Evolutionary conservation across 2,113 vertebrate genomes (phyloP).

Genomic region (Zonotrichia leucophrys): DNA sequence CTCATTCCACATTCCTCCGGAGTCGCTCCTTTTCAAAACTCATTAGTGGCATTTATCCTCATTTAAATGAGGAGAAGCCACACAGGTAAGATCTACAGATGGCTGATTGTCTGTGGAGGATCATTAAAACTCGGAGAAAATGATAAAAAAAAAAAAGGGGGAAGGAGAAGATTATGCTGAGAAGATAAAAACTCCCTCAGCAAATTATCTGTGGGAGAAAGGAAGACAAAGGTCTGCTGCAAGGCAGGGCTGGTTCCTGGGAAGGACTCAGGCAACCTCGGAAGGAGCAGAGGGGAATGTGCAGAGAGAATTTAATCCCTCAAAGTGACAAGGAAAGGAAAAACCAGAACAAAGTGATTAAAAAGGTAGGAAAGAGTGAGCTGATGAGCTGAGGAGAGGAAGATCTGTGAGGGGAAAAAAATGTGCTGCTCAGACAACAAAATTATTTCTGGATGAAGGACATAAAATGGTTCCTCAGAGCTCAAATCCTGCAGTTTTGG

Average conservation of each 20-base stretch:
- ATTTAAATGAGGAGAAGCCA: slow-evolving; percentile 51
- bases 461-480: background rate
- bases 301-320: background rate
- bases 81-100: slow-evolving; percentile 50
- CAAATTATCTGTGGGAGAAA: background rate
- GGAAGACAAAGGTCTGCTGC: background rate
- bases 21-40: slow-evolving; percentile 41
- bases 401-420: background rate
- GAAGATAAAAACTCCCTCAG: background rate
- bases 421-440: background rate
- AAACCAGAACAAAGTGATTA: background rate
- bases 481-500: background rate
- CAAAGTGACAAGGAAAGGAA: background rate
- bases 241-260: background rate
- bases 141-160: background rate
- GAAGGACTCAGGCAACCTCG: background rate
- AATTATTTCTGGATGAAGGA: background rate
- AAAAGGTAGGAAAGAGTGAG: background rate
- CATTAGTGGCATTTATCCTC: slow-evolving; percentile 60
- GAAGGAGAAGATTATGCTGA: background rate
- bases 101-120: slow-evolving; percentile 44
- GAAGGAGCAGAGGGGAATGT: background rate
- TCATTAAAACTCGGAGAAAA: background rate
- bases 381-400: background rate
- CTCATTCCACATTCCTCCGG: slow-evolving; percentile 36